phyloP scores from a whole-genome alignment of 2,888 invertebrate species.

The Eristalinus aeneus region DNA sequence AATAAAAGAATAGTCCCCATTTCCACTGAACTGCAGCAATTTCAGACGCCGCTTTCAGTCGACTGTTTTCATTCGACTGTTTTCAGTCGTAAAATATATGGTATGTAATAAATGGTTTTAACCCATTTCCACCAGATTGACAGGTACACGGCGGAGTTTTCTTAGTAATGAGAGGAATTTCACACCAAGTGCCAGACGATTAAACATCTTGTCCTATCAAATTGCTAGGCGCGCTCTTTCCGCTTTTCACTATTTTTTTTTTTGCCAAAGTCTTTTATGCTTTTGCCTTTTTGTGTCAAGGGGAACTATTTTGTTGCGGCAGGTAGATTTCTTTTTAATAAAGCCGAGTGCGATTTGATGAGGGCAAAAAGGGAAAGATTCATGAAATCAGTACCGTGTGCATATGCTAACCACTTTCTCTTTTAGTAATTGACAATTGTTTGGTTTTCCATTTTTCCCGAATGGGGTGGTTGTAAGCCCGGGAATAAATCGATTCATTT shows the following conservation, averaged over 20 bases:
- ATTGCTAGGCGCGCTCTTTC: slow-evolving; percentile 10
- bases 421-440: neutral
- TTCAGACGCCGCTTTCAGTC: neutral
- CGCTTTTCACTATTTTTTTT: neutral
- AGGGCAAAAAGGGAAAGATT: neutral
- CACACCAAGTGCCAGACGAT: slow-evolving; percentile 11
- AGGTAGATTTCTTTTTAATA: neutral
- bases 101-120: neutral
- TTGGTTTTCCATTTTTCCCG: neutral
- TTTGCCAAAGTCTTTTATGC: neutral
- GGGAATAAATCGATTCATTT: neutral
- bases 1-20: neutral
- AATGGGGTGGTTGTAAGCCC: neutral
- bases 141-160: neutral
- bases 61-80: neutral
- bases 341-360: neutral
- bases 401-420: neutral
- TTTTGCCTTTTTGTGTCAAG: neutral
- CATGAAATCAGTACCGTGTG: neutral
- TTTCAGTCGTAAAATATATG: slow-evolving; percentile 11
- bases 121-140: slow-evolving; percentile 1
- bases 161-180: neutral
- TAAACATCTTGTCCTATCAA: slow-evolving; percentile 9
- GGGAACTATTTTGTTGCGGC: neutral
- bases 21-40: neutral